Percentiles rank a stretch among this genome's conserved stretches.
These are phyloP conservation scores for Syrphus vitripennis DNA, from an alignment of 2,888 invertebrate species.

Conservation along the genomic window DNA sequence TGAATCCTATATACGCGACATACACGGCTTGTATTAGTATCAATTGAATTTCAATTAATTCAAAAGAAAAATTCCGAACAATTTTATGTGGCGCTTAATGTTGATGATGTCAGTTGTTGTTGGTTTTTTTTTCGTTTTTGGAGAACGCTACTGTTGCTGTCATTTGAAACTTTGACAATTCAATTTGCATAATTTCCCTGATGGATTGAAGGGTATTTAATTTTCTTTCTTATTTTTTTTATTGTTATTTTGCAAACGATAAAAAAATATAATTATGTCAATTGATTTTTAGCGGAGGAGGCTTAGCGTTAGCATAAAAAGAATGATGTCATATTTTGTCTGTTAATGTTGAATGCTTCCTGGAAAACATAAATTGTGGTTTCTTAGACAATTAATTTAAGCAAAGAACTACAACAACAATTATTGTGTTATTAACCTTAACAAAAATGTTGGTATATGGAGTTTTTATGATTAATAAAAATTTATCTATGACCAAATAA, in stretches of 20 bases:
- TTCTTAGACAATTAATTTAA: background rate
- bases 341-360: background rate
- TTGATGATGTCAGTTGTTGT: conserved; percentile 44
- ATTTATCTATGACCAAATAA: background rate
- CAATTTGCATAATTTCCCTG: conserved; percentile 13
- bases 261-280: conserved; percentile 31
- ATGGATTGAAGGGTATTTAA: background rate
- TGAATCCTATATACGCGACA: too few species aligned
- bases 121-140: too few species aligned
- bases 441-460: background rate
- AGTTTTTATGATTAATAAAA: too few species aligned
- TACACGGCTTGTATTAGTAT: background rate
- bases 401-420: background rate
- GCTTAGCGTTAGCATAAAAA: background rate
- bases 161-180: conserved; percentile 21
- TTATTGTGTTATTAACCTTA: background rate
- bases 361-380: background rate
- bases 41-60: conserved; percentile 32
- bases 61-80: conserved; percentile 16
- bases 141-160: conserved; percentile 35
- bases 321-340: conserved; percentile 41
- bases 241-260: background rate
- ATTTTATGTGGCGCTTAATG: background rate
- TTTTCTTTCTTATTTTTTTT: conserved; percentile 3
- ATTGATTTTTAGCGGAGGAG: conserved; percentile 36